phyloP scores from a whole-genome alignment of 2,113 vertebrate genomes.

The Psittacus erithacus region DNA sequence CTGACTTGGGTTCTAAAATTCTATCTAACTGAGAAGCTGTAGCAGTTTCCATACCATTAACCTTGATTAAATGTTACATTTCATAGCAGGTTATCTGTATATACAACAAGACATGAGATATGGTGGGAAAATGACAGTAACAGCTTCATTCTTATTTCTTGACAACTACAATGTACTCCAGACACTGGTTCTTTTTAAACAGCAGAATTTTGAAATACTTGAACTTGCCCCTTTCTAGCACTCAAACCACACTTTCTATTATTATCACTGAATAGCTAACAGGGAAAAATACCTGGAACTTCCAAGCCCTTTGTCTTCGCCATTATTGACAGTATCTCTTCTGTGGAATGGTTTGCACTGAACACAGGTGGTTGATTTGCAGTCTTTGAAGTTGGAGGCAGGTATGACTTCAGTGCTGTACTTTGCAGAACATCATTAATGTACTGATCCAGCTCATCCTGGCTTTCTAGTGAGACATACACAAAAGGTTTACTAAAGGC shows the following conservation, averaged over 20 bases:
- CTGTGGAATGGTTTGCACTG: conserved; percentile 90
- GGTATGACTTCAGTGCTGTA: conserved; percentile 81
- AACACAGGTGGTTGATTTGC: conserved; percentile 83
- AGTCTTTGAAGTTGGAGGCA: conserved; percentile 86
- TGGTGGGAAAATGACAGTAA: background rate
- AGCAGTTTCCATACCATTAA: background rate
- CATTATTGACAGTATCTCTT: conserved; percentile 94
- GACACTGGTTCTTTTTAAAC: background rate
- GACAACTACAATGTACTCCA: background rate
- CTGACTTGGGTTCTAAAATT: background rate
- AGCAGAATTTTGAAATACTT: background rate
- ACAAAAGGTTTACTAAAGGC: background rate
- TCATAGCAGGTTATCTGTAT: background rate
- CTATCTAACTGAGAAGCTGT: background rate
- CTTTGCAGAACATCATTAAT: conserved; percentile 89
- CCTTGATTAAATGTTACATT: background rate
- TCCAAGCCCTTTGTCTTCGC: conserved; percentile 90
- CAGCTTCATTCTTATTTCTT: background rate
- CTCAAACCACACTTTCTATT: background rate
- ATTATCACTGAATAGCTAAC: background rate
- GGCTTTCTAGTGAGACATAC: conserved; percentile 61
- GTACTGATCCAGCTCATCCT: conserved; percentile 90
- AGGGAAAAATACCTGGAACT: conserved; percentile 84
- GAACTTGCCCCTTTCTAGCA: background rate
- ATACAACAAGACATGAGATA: background rate